Conservation (phyloP, 2,888 invertebrate genomes). For the Boloria euphrosyne region DNA sequence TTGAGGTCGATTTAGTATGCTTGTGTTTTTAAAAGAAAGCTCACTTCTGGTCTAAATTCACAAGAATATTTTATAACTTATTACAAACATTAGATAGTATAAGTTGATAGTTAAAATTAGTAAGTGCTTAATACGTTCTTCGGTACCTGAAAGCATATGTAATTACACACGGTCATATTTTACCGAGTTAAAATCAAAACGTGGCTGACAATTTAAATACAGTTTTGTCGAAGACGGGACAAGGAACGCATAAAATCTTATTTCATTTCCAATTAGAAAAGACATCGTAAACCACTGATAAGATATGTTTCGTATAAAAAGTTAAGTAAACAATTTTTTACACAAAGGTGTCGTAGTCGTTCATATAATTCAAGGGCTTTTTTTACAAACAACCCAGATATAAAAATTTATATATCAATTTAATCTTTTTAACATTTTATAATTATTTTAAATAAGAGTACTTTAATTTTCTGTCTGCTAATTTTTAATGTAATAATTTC, state of each 20-base stretch:
- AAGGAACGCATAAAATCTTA: constrained; percentile 27
- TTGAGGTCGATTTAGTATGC: no score
- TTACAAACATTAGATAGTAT: no score
- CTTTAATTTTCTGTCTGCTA: constrained; percentile 6
- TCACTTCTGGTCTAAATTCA: no score
- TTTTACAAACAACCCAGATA: no score
- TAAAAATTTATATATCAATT: no score
- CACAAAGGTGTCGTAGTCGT: no score
- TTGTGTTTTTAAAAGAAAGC: no score
- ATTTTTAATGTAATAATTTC: constrained; percentile 15
- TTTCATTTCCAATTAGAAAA: constrained; percentile 18
- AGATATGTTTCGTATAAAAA: background rate
- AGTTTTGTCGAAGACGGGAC: constrained; percentile 16
- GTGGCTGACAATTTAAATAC: constrained; percentile 20
- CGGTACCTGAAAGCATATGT: background rate
- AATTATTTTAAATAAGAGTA: background rate
- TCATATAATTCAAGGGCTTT: no score
- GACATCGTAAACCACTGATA: constrained; percentile 10
- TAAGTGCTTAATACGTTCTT: no score
- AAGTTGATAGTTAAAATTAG: no score
- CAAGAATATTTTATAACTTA: no score
- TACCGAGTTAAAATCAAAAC: background rate
- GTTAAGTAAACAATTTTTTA: no score
- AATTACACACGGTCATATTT: background rate
- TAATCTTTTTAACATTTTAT: background rate